A percentile compares a stretch with the other conserved stretches of the same genome.
Evolutionary conservation across 2,113 vertebrate species (phyloP).

Genomic region (Xiphorhynchus elegans): DNA sequence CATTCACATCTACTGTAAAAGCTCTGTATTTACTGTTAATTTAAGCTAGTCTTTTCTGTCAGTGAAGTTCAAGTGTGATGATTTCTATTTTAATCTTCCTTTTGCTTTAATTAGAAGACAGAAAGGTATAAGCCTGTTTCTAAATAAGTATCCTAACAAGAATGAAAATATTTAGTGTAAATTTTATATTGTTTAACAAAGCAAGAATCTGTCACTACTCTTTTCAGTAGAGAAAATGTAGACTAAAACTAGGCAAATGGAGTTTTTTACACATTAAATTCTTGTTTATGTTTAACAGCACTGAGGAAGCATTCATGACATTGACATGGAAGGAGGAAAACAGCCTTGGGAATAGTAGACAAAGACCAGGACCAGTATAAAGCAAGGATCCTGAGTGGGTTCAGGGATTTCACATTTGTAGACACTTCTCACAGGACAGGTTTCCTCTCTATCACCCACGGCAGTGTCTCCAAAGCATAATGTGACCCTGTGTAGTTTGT

Average conservation of each 20-base stretch:
- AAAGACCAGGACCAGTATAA: background rate
- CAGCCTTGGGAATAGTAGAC: background rate
- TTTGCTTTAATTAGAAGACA: slow-evolving; percentile 59
- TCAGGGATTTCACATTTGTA: background rate
- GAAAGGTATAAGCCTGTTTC: slow-evolving; percentile 46
- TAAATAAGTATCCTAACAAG: slow-evolving; percentile 21
- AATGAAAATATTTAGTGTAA: slow-evolving; percentile 51
- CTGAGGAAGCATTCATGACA: background rate
- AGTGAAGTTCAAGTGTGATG: slow-evolving; percentile 33
- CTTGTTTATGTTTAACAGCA: background rate
- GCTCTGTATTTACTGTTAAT: slow-evolving; percentile 25
- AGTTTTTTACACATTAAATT: background rate
- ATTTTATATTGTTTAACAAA: slow-evolving; percentile 11
- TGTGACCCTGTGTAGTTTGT: background rate
- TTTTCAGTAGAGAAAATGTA: slow-evolving; percentile 40
- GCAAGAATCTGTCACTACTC: slow-evolving; percentile 3
- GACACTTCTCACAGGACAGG: background rate
- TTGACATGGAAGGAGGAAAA: background rate
- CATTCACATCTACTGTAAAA: slow-evolving; percentile 41
- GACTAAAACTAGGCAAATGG: background rate
- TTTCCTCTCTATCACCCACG: background rate
- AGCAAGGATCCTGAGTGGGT: background rate
- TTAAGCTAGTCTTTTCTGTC: slow-evolving; percentile 37
- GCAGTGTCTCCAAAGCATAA: background rate
- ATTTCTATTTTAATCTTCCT: slow-evolving; percentile 44